Evolutionary conservation across 2,888 invertebrate genomes (phyloP).

Genomic region (Aquatica leii): DNA sequence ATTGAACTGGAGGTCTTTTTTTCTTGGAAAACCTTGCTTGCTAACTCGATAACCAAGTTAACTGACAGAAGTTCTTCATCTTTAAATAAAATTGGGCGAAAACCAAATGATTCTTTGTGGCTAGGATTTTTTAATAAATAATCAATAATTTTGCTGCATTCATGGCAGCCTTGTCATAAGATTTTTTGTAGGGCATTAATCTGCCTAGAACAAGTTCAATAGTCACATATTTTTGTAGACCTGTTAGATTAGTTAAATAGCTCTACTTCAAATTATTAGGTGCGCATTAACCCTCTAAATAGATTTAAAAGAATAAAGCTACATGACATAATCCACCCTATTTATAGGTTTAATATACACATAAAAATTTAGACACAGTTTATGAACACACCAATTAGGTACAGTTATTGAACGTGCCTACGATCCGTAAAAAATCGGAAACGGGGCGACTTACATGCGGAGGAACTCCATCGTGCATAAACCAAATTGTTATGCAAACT

Average conservation of each 20-base stretch:
- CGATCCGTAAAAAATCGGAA: too few relatives aligned
- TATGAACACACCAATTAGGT: too few relatives aligned
- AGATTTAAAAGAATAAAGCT: not conserved
- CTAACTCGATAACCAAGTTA: not conserved
- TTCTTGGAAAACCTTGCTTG: not conserved
- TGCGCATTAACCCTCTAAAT: not conserved
- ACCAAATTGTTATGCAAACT: too few relatives aligned
- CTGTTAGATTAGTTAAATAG: not conserved
- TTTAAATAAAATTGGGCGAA: not conserved
- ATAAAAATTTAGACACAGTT: not conserved
- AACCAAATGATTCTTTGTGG: not conserved
- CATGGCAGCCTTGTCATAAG: too few relatives aligned
- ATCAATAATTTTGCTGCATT: too few relatives aligned
- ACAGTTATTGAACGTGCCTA: too few relatives aligned
- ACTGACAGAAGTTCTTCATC: too few relatives aligned
- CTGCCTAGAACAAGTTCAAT: not conserved
- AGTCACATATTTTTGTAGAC: not conserved
- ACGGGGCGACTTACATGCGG: too few relatives aligned
- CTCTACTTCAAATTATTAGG: too few relatives aligned
- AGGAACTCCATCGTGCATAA: too few relatives aligned
- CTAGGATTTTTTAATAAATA: not conserved
- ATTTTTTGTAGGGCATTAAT: too few relatives aligned
- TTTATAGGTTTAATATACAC: not conserved
- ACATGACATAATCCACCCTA: not conserved
- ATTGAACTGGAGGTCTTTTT: not conserved